Base-by-base conservation (phyloP, 1,140 invertebrate genomes). In the Wiebesia pumilae region DNA sequence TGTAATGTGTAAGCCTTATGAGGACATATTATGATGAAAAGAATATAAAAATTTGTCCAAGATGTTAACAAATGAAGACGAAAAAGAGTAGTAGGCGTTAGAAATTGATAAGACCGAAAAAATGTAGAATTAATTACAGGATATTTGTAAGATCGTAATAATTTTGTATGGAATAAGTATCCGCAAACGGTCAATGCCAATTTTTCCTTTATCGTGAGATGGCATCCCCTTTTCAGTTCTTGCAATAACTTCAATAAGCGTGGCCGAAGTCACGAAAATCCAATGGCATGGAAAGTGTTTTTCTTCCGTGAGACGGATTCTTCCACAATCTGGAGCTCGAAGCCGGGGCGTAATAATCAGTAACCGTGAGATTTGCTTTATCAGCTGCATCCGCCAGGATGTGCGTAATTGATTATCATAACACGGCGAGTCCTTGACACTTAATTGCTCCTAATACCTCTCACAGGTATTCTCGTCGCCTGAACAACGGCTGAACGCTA, bases 371-470 rank as follows among this genome's bases (percentile, higher is more conserved):
- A 47, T 24, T 4, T 30, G 73, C 78, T 87, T 84, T 69, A 89
- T 89, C 81, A 79, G 87, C 78, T 87, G 86, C 86, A 85, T 88
- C 84, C 69, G 69, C 77, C 73, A 81, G 87, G 80, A 80, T 91
- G 88, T 87, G 87, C 85, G 88, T 88, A 90, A 91, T 91, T 91
- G 89, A 90, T 89, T 89, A 89, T 86, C 87, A 62, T 79, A 88
- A 89, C 87, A 85, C 33, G 65, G 84, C 35, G 14, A 78, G 89
- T 90, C 89, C 90, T 91, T 88, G 89, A 87, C 88, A 88, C 88
- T 90, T 91, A 90, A 90, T 91, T 90, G 89, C 86, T 58, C 14
- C 3, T 62, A 62, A 27, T 14, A 73, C 78, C 77, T 80, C 67
- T 33, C 75, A 85, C 19, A 19, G 19, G 51, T 19, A 54, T 54